Percentiles rank a stretch among this genome's conserved stretches.
Conservation (phyloP, 2,888 invertebrate genomes). For the Ennomos fuscantarius region DNA sequence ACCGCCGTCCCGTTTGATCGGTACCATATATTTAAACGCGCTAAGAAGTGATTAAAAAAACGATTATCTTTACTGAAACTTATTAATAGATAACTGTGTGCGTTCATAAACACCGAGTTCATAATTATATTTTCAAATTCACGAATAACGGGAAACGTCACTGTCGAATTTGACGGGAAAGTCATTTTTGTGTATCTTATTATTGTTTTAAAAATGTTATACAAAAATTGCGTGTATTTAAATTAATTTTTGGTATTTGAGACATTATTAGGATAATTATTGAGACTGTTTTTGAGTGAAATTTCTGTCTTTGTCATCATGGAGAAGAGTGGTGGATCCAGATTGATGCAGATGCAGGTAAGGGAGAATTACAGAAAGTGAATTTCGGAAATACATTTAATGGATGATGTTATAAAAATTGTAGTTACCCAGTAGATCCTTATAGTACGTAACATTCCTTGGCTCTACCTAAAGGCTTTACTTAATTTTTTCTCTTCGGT, state of each 20-base stretch:
- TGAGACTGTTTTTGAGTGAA: slow-evolving; percentile 37
- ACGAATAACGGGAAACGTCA: slow-evolving; percentile 44
- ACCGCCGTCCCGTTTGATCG: slow-evolving; percentile 76
- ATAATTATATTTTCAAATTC: slow-evolving; percentile 45
- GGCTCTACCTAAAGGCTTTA: too few species aligned
- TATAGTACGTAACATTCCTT: too few species aligned
- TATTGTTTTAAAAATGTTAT: slow-evolving; percentile 52
- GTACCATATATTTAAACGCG: slow-evolving; percentile 44
- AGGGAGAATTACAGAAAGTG: slow-evolving; percentile 23
- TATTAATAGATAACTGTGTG: slow-evolving; percentile 23
- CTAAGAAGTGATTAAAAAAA: slow-evolving; percentile 5
- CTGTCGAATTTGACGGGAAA: slow-evolving; percentile 21
- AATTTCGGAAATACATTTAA: too few species aligned
- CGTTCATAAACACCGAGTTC: slow-evolving; percentile 41
- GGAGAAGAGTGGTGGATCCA: slow-evolving; percentile 74
- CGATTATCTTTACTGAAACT: slow-evolving; percentile 5
- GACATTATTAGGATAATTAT: slow-evolving; percentile 25
- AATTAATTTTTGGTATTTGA: slow-evolving; percentile 19
- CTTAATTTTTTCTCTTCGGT: neutral
- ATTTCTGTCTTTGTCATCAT: slow-evolving; percentile 52
- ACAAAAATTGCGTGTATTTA: slow-evolving; percentile 60
- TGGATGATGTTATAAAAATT: too few species aligned
- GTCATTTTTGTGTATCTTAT: slow-evolving; percentile 68
- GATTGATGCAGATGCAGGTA: slow-evolving; percentile 80
- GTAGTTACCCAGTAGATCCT: too few species aligned